phyloP scores from a whole-genome alignment of 2,113 vertebrate species.

The Micromys minutus region DNA sequence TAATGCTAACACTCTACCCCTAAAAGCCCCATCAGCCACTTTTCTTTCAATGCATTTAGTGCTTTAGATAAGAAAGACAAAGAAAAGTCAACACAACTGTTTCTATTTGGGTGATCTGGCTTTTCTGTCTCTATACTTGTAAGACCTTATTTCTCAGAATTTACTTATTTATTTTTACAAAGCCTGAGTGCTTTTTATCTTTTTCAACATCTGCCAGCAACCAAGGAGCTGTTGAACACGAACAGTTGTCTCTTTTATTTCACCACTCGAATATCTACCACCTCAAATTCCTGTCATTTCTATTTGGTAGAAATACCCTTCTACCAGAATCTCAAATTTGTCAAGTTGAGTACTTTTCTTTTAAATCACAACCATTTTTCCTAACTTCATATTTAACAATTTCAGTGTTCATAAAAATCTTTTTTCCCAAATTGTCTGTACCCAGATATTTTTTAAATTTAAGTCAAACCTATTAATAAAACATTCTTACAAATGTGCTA shows the following conservation, averaged over 20 bases:
- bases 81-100: not conserved
- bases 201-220: not conserved
- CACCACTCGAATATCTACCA: not conserved
- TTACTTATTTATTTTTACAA: constrained; percentile 1
- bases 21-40: constrained; percentile 13
- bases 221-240: not conserved
- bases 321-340: not conserved
- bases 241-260: not conserved
- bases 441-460: not conserved
- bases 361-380: not conserved
- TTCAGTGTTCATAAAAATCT: not conserved
- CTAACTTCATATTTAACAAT: constrained; percentile 4
- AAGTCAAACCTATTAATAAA: not conserved
- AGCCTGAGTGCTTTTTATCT: not conserved
- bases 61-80: not conserved
- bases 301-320: not conserved
- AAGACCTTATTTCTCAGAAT: not conserved
- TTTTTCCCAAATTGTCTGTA: not conserved
- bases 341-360: constrained; percentile 34
- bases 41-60: not conserved
- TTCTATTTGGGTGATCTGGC: not conserved
- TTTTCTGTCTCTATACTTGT: not conserved
- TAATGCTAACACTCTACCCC: not conserved
- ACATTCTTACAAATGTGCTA: not conserved
- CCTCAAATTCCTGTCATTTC: not conserved